phyloP scores from a whole-genome alignment of 2,888 invertebrate species.

The Nudaria mundana region DNA sequence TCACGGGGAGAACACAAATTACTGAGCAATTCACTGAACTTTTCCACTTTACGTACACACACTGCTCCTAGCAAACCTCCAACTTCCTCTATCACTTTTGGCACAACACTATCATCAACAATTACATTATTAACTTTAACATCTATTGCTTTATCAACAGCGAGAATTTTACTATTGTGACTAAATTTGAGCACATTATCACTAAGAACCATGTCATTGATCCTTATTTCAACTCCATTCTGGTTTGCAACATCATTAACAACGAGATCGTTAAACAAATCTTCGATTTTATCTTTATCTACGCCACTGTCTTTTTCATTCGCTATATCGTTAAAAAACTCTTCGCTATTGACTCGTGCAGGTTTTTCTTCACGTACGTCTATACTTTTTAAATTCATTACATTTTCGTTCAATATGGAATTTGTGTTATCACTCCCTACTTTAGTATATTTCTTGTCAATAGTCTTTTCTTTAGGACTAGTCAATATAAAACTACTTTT shows the following conservation, averaged over 20 bases:
- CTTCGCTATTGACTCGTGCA: slow-evolving; percentile 54
- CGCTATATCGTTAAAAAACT: slow-evolving; percentile 64
- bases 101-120: slow-evolving; percentile 64
- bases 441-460: slow-evolving; percentile 55
- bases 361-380: slow-evolving; percentile 30
- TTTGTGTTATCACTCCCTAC: slow-evolving; percentile 42
- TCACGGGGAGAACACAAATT: slow-evolving; percentile 75
- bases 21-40: slow-evolving; percentile 76
- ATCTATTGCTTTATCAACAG: slow-evolving; percentile 45
- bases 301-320: slow-evolving; percentile 54
- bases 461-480: slow-evolving; percentile 62
- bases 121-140: slow-evolving; percentile 43
- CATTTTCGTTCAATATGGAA: slow-evolving; percentile 46
- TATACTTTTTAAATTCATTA: slow-evolving; percentile 36
- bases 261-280: slow-evolving; percentile 65
- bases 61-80: slow-evolving; percentile 67
- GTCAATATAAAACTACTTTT: slow-evolving; percentile 66
- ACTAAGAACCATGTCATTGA: slow-evolving; percentile 39
- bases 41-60: slow-evolving; percentile 77
- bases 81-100: slow-evolving; percentile 63
- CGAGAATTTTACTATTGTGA: slow-evolving; percentile 57
- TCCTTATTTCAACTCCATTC: slow-evolving; percentile 41
- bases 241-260: slow-evolving; percentile 43
- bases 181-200: slow-evolving; percentile 53
- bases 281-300: slow-evolving; percentile 63